Base-by-base conservation (phyloP, 2,797 vertebrate genomes). In the Odontamblyopus rebecca region DNA sequence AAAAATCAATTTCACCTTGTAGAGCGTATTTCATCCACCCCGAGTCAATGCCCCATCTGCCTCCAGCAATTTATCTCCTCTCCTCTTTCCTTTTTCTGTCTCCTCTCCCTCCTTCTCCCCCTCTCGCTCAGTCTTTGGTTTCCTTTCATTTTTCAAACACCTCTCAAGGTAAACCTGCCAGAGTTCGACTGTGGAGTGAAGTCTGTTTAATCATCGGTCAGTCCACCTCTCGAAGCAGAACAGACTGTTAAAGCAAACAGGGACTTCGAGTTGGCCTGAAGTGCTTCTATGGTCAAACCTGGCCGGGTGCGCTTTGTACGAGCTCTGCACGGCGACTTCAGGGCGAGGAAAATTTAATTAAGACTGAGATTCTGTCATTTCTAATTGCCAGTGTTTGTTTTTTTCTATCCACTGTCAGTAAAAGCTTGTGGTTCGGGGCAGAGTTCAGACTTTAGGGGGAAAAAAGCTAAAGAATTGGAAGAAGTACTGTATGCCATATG, bases 31-130 rank as follows among this genome's bases (percentile, higher is more conserved):
- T 26, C 27, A 15, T 5, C 26, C 62, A 66, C 70, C 38, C 61
- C 76, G 81, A 83, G 72, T 83, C 86, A 86, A 78, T 75, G 81
- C 54, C 29, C 29, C 65, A 53, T 68, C 79, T 32, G 41, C 76
- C 69, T 79, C 85, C 71, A 87, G 82, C 72, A 78, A 69, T 82
- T 66, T 70, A 65, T 84, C 61, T 76, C 63, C 11, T 38, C 6
- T 9, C 7, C 7, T 38, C 35, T 63, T 71, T 60, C 19, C 11
- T 32, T 67, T 35, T 50, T 65, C 38, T 64, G 32, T 26, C 35
- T 5, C 26, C 35, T 9, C 35, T 38, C 35, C 9, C 35, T 38
- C 7, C 35, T 38, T 38, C 35, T 38, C 35, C 32, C 30, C 35
- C 35, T 35, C 35, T 38, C 35, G 35, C 35, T 38, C 35, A 8